Conservation (phyloP, 35 echinoderm and acorn worm species). For the Stichopus chloronotus region DNA sequence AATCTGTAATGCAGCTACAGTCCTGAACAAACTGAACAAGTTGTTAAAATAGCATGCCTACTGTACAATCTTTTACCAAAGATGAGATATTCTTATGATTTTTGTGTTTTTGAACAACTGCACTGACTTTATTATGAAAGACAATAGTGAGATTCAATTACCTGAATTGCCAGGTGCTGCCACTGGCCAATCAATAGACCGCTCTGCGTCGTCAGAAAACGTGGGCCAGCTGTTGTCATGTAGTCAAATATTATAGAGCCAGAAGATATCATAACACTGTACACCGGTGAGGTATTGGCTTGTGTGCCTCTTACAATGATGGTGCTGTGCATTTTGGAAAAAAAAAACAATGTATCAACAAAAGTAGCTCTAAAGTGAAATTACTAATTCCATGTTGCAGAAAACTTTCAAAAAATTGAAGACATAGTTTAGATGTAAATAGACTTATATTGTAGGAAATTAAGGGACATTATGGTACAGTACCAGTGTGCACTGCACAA, state of each 20-base stretch:
- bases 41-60: no score
- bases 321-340: slow-evolving; percentile 43
- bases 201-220: slow-evolving; percentile 63
- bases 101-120: no score
- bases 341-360: not conserved
- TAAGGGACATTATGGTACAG: no score
- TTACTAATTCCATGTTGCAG: not conserved
- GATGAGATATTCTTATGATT: no score
- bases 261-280: slow-evolving; percentile 77
- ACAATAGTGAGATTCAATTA: not conserved
- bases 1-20: no score
- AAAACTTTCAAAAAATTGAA: no score
- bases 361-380: not conserved
- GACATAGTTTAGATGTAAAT: no score
- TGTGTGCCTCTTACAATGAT: slow-evolving; percentile 76
- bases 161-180: slow-evolving; percentile 90
- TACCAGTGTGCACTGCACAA: no score
- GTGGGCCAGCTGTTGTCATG: slow-evolving; percentile 61
- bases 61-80: no score
- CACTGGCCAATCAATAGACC: slow-evolving; percentile 68
- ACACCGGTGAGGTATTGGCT: slow-evolving; percentile 58
- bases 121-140: no score
- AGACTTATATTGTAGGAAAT: no score
- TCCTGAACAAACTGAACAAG: no score
- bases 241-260: slow-evolving; percentile 83